Evolutionary conservation across 1,140 invertebrate genomes (phyloP).

Genomic region (Lordiphosa stackelbergi): DNA sequence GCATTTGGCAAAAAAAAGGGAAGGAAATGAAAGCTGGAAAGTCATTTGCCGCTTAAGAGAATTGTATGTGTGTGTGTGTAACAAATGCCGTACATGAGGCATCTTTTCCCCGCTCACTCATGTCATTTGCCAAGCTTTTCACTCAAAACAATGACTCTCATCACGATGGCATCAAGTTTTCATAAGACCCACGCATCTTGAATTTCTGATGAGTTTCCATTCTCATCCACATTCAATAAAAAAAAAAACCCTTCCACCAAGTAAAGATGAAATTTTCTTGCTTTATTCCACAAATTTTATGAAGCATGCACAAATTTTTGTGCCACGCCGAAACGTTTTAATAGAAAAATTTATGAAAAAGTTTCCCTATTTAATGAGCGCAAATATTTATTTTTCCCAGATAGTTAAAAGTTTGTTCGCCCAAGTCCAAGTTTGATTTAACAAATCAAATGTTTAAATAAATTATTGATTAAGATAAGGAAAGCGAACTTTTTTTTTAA

Average conservation of each 20-base stretch:
- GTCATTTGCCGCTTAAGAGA: conserved; percentile 39
- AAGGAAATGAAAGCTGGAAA: conserved; percentile 54
- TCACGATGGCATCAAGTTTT: conserved; percentile 67
- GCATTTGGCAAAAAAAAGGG: conserved; percentile 8
- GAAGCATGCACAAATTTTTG: conserved; percentile 44
- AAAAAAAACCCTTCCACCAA: conserved; percentile 27
- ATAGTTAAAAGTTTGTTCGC: conserved; percentile 25
- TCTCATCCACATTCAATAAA: background rate
- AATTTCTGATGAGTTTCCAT: conserved; percentile 59
- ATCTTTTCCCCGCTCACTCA: conserved; percentile 4
- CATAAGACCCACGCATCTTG: conserved; percentile 65
- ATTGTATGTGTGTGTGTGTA: conserved; percentile 12
- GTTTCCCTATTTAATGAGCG: conserved; percentile 28
- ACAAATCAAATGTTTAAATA: conserved; percentile 15
- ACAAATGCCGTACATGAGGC: conserved; percentile 38
- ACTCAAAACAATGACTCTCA: conserved; percentile 73
- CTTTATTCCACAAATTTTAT: conserved; percentile 37
- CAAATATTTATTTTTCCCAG: conserved; percentile 8
- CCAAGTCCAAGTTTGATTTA: conserved; percentile 4
- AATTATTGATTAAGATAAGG: conserved; percentile 28
- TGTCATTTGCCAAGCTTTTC: conserved; percentile 53
- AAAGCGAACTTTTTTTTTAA: conserved; percentile 3
- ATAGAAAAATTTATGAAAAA: conserved; percentile 59
- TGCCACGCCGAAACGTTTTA: conserved; percentile 17
- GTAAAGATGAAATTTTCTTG: conserved; percentile 24